Conservation (phyloP, 2,113 vertebrate species). For the Corvus moneduloides region DNA sequence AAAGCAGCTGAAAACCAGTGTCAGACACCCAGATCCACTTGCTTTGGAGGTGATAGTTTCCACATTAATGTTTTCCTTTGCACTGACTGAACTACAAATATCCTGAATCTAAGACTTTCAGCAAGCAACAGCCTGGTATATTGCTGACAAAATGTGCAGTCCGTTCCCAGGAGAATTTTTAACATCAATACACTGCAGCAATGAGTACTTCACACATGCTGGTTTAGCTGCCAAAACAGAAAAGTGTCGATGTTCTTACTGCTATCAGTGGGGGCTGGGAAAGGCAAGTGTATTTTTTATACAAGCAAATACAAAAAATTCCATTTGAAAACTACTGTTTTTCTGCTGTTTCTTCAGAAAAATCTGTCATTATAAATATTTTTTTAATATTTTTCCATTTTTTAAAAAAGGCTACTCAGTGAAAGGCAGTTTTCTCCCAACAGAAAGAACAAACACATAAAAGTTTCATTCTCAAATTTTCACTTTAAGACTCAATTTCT, state of each 20-base stretch:
- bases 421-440: background rate
- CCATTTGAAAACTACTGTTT: background rate
- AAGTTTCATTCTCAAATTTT: background rate
- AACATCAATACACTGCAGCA: background rate
- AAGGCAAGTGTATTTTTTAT: constrained; percentile 25
- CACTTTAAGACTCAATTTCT: background rate
- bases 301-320: background rate
- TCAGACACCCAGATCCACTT: background rate
- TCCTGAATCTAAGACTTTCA: background rate
- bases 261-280: background rate
- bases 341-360: background rate
- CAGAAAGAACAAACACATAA: background rate
- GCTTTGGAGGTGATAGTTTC: background rate
- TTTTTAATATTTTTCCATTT: background rate
- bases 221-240: constrained; percentile 14
- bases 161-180: constrained; percentile 6
- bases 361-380: background rate
- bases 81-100: background rate
- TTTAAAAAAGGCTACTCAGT: background rate
- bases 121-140: background rate
- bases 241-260: background rate
- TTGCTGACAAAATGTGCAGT: constrained; percentile 18
- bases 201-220: background rate
- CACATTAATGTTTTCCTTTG: background rate
- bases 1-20: background rate